Conservation (phyloP, 2,797 vertebrate genomes). For the Sarcophilus harrisii region DNA sequence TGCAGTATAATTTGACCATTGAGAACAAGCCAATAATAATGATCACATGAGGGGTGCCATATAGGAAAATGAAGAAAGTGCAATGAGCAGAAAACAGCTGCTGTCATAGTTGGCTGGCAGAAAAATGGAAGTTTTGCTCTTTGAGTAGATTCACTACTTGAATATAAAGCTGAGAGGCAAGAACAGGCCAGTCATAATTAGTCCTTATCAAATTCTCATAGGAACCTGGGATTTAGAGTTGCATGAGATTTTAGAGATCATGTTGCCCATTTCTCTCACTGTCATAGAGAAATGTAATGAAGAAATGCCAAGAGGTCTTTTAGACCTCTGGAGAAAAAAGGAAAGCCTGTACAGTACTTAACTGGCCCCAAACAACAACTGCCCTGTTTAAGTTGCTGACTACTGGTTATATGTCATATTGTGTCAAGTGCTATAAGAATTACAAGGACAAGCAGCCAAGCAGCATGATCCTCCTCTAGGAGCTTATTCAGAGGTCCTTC, state of each 20-base stretch:
- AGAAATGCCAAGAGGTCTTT: neutral
- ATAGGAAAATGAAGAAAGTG: neutral
- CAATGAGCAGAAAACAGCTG: neutral
- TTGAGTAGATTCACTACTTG: neutral
- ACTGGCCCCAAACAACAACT: neutral
- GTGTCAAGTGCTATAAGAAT: neutral
- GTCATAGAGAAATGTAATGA: neutral
- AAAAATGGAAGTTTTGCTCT: neutral
- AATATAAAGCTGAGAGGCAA: neutral
- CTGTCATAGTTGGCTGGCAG: conserved; percentile 34
- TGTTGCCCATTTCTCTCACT: neutral
- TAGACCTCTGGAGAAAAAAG: neutral
- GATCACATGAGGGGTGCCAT: neutral
- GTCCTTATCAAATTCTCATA: neutral
- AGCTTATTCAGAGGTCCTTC: neutral
- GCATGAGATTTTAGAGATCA: neutral
- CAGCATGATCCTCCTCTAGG: neutral
- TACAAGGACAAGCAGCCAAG: neutral
- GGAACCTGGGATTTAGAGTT: neutral
- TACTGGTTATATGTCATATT: neutral
- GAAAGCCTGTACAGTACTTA: neutral
- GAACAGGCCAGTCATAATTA: neutral
- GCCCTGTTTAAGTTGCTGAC: neutral
- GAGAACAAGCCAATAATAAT: neutral
- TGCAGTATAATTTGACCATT: neutral